Evolutionary conservation across 2,797 vertebrate genomes (phyloP).

Genomic region (Lacerta viridis): DNA sequence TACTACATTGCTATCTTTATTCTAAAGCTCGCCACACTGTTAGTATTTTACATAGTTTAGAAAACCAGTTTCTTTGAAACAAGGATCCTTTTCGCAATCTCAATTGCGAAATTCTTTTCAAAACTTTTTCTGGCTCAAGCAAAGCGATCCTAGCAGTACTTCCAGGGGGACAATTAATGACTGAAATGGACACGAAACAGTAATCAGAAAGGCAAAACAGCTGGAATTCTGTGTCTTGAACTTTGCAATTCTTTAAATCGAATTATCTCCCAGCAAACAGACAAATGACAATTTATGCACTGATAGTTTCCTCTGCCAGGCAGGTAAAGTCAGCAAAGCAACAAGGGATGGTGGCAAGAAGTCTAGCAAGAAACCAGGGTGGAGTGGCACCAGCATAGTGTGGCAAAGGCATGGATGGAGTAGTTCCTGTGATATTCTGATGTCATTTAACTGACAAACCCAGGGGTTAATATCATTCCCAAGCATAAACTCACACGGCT

Average conservation of each 20-base stretch:
- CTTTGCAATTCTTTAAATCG: slow-evolving; percentile 7
- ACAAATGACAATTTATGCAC: slow-evolving; percentile 25
- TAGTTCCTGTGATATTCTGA: too few species aligned
- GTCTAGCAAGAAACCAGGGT: too few species aligned
- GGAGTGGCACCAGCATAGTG: too few species aligned
- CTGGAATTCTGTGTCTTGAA: slow-evolving; percentile 25
- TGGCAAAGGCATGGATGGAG: too few species aligned
- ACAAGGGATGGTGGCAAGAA: too few species aligned
- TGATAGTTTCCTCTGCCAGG: slow-evolving; percentile 10
- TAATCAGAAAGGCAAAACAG: slow-evolving; percentile 14
- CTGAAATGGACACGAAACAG: slow-evolving; percentile 16
- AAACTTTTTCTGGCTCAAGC: neutral
- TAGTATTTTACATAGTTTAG: neutral
- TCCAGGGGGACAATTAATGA: neutral
- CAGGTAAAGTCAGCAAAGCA: too few species aligned
- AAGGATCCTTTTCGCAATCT: neutral
- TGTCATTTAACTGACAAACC: too few species aligned
- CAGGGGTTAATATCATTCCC: too few species aligned
- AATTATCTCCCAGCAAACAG: slow-evolving; percentile 31
- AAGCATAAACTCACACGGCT: too few species aligned
- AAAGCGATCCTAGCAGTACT: neutral
- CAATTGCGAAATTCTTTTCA: neutral
- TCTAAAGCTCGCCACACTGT: neutral
- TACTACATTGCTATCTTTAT: neutral
- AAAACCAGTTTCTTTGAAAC: neutral